Conservation (phyloP, 2,797 vertebrate species). For the Peromyscus attwateri region DNA sequence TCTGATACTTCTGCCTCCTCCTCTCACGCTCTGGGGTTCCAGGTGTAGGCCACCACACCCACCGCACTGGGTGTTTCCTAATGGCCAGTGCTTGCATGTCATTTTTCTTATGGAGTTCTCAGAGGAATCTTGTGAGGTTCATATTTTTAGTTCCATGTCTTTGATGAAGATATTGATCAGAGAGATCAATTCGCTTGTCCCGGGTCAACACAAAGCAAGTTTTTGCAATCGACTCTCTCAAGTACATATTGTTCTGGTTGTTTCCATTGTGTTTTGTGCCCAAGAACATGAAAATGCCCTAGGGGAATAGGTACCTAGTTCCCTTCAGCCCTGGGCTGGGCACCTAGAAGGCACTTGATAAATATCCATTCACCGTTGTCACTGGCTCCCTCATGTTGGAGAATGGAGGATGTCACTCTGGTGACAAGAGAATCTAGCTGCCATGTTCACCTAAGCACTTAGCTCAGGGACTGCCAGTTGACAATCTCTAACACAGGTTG, state of each 20-base stretch:
- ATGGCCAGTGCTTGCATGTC: not conserved
- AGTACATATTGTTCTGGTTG: not conserved
- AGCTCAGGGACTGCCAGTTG: not conserved
- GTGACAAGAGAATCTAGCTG: conserved; percentile 12
- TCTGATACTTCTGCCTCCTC: too few relatives aligned
- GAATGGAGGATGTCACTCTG: not conserved
- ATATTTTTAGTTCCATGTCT: conserved; percentile 13
- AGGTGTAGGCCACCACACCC: not conserved
- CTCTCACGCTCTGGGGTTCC: not conserved
- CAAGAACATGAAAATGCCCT: not conserved
- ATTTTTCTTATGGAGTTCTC: not conserved
- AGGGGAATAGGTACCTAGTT: not conserved
- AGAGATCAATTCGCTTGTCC: not conserved
- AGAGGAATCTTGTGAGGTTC: not conserved
- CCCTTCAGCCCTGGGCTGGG: not conserved
- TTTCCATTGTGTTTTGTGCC: not conserved
- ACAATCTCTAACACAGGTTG: not conserved
- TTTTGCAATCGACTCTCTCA: not conserved
- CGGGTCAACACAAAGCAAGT: not conserved
- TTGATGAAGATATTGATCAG: conserved; percentile 11
- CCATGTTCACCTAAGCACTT: not conserved
- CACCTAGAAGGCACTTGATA: not conserved
- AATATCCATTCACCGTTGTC: not conserved
- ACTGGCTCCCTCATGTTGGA: not conserved
- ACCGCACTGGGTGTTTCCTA: not conserved